These are phyloP conservation scores for Pseudomyrmex concolor DNA, from an alignment of 1,140 invertebrate species.

Conservation along the genomic window DNA sequence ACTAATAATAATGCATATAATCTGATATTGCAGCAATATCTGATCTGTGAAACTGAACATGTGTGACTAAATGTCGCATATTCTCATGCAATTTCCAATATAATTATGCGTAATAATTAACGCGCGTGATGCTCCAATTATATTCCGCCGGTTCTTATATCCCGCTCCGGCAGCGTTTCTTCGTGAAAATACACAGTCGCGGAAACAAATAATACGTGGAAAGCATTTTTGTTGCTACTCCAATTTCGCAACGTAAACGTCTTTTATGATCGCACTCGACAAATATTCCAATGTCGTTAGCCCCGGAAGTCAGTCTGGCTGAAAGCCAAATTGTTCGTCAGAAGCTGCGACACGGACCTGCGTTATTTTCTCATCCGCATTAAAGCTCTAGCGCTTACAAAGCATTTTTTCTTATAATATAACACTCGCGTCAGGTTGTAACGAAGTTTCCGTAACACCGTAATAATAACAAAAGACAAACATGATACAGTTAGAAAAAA, in stretches of 20 bases:
- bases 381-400: conserved; percentile 41
- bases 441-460: not conserved
- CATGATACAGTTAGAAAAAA: not conserved
- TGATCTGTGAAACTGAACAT: conserved; percentile 3
- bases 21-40: conserved; percentile 6
- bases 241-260: conserved; percentile 6
- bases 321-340: conserved; percentile 62
- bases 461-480: not conserved
- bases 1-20: conserved; percentile 43
- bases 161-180: not conserved
- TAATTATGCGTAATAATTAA: not conserved
- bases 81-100: conserved; percentile 1
- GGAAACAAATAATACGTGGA: not conserved
- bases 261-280: conserved; percentile 44
- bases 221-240: not conserved
- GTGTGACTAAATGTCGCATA: not conserved
- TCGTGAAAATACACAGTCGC: not conserved
- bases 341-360: conserved; percentile 30
- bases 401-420: conserved; percentile 47
- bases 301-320: conserved; percentile 49
- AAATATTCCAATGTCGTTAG: conserved; percentile 73
- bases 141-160: not conserved
- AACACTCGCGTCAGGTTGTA: conserved; percentile 17
- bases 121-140: conserved; percentile 4
- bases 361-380: conserved; percentile 37